These are phyloP conservation scores for Trichechus manatus DNA, from an alignment of 2,113 vertebrate genomes.

Conservation along the genomic window DNA sequence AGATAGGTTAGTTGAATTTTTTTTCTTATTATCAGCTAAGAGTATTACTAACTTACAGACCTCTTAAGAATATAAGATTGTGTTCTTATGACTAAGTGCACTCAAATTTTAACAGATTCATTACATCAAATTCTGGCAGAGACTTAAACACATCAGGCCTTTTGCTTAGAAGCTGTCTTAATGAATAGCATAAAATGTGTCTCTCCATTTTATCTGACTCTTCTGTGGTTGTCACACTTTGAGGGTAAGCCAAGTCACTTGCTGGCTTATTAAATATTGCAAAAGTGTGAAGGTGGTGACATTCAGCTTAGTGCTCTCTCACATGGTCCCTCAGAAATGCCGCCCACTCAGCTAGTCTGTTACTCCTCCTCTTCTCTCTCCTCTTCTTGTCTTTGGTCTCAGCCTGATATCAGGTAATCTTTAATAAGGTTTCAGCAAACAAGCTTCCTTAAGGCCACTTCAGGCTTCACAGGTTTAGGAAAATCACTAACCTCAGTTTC, in stretches of 20 bases:
- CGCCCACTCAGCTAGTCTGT: background rate
- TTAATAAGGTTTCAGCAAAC: background rate
- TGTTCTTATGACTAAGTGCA: background rate
- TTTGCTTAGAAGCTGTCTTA: background rate
- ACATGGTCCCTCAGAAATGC: background rate
- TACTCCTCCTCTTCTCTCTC: background rate
- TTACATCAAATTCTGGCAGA: background rate
- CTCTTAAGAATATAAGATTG: background rate
- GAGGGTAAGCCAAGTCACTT: background rate
- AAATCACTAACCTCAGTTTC: conserved; percentile 16
- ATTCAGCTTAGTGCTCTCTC: background rate
- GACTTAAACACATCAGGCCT: background rate
- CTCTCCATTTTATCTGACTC: background rate
- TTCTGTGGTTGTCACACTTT: background rate
- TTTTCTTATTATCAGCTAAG: background rate
- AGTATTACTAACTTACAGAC: background rate
- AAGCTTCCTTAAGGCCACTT: background rate
- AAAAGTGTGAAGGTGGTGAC: background rate
- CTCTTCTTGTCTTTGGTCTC: background rate
- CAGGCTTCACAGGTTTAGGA: background rate
- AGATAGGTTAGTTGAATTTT: background rate
- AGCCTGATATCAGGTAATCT: background rate
- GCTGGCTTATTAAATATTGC: background rate
- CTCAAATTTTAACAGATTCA: background rate
- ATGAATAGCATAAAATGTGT: background rate